These are phyloP conservation scores for Brachynemurus nebulosus DNA, from an alignment of 2,888 invertebrate species.

Conservation along the genomic window DNA sequence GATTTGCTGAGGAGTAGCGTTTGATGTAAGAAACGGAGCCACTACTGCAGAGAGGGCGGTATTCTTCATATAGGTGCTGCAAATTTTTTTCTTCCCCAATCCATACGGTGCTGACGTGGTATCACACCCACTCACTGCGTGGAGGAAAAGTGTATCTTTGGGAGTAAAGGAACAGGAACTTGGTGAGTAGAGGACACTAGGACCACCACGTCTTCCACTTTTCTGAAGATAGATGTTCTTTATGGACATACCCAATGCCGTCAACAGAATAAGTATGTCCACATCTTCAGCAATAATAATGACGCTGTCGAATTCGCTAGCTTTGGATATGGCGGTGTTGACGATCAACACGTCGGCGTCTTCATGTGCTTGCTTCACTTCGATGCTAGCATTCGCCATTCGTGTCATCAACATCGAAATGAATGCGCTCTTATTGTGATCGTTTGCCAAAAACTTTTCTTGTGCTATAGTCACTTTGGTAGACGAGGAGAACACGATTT, in stretches of 20 bases:
- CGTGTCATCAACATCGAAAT: no score
- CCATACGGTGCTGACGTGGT: no score
- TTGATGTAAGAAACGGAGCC: no score
- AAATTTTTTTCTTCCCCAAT: conserved; percentile 8
- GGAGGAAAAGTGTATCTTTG: conserved; percentile 9
- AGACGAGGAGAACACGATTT: conserved; percentile 7
- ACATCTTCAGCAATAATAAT: no score
- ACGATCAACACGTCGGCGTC: conserved; percentile 17
- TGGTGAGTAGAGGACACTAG: conserved; percentile 7
- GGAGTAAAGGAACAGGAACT: conserved; percentile 9
- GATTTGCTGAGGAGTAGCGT: conserved; percentile 9
- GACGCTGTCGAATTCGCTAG: no score
- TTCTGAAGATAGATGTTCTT: conserved; percentile 9
- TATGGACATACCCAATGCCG: no score
- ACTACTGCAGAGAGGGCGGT: neutral
- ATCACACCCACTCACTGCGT: no score
- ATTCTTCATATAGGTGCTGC: neutral
- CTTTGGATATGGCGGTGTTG: no score
- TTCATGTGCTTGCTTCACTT: conserved; percentile 14
- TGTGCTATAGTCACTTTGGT: conserved; percentile 10
- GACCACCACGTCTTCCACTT: conserved; percentile 10
- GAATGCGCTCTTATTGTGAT: no score
- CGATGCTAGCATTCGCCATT: conserved; percentile 12
- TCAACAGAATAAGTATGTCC: no score
- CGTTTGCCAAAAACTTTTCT: no score